Evolutionary conservation across 1,140 invertebrate species (phyloP).

Genomic region (Microplitis demolitor): DNA sequence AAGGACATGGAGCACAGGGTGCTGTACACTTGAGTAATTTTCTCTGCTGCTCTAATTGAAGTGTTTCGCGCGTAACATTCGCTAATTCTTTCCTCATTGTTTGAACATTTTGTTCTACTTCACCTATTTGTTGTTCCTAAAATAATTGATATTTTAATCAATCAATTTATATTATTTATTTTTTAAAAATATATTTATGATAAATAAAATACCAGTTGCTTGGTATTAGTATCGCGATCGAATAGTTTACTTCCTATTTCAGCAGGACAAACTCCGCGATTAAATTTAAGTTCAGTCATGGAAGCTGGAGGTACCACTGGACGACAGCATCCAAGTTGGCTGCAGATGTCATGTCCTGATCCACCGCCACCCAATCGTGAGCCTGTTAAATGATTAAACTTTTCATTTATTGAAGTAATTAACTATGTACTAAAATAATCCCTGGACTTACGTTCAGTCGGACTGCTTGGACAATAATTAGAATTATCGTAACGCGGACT

Average conservation of each 20-base stretch:
- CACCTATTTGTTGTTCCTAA: constrained; percentile 65
- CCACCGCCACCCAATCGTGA: constrained; percentile 6
- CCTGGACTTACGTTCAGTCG: neutral
- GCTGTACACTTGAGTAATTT: constrained; percentile 56
- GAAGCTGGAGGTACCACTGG: constrained; percentile 14
- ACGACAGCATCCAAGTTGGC: constrained; percentile 21
- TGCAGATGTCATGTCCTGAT: neutral
- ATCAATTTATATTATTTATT: neutral
- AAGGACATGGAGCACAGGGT: constrained; percentile 45
- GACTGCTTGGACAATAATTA: no score
- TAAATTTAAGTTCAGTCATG: constrained; percentile 7
- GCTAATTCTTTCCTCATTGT: constrained; percentile 66
- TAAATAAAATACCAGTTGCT: constrained; percentile 40
- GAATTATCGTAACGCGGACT: neutral
- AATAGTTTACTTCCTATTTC: constrained; percentile 41
- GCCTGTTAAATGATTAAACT: neutral
- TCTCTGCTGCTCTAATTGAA: constrained; percentile 62
- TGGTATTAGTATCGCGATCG: constrained; percentile 40
- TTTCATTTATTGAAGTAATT: no score
- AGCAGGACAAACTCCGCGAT: constrained; percentile 38
- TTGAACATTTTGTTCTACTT: constrained; percentile 68
- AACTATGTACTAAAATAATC: neutral
- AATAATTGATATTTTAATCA: constrained; percentile 7
- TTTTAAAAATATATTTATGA: neutral
- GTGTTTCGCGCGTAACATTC: constrained; percentile 64